Evolutionary conservation across 2,888 invertebrate genomes (phyloP), one percentile per base, ranked within the genome.

Genomic region (Rhagophthalmus giganteus): DNA sequence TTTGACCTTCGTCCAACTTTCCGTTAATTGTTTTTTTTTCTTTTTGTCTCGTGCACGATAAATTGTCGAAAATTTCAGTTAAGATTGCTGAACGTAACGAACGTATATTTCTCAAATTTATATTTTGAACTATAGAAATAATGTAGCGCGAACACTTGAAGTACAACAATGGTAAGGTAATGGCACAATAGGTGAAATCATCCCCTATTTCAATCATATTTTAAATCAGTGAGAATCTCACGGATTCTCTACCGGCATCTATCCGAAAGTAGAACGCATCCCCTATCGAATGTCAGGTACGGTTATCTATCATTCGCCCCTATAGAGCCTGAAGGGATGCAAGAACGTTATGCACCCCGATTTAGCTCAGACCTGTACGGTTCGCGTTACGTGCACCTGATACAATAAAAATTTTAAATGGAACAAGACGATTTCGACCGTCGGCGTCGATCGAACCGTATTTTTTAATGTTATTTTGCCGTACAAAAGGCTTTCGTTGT

Each of bases 221-320:
- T 49, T 26, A 54, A 54, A 54, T 54, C 54, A 49, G 54, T 41
- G 55, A 52, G 45, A 55, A 52, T 55, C 55, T 55, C 55, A 55
- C 55, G 51, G 55, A 53, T 53, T 53, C 48, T 53, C 47, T 53
- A 39, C 53, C 53, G 51, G 55, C 47, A 52, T 54, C 40, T 46
- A 47, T 48, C 50, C 40, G 27, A 50, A 54, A 54, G 46, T 54
- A 47, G 44, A 51, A 55, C 51, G 47, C 51, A 55, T 55, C 55
- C 55, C 55, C 52, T 55, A 52, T 55, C 47, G 45, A 26, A 50
- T 51, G 51, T 52, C 55, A 55, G 52, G 55, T 52, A 55, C 47
- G 55, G 55, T 55, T 55, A 55, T 55, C 55, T 55, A 55, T 55
- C 55, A 55, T 55, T 55, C 44, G 45, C 55, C 55, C 55, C 55